phyloP scores from a whole-genome alignment of 37 sponge, comb jelly and placozoan species.

The Dysidea cf. avara region DNA sequence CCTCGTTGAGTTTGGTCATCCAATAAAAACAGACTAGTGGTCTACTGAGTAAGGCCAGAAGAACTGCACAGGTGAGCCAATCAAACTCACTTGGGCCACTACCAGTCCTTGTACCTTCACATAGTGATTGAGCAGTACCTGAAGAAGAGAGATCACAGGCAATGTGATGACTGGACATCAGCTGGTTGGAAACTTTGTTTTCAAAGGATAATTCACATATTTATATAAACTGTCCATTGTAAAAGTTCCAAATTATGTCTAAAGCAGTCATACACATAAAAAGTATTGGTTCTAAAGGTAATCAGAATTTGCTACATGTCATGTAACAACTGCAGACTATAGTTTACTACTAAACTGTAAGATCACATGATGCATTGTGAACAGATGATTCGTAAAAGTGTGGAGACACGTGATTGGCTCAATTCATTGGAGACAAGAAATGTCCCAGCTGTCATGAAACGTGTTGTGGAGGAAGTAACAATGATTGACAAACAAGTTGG shows the following conservation, averaged over 20 bases:
- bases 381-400: constrained; percentile 97
- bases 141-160: not conserved
- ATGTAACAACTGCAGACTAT: no score
- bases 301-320: not conserved
- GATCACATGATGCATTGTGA: not conserved
- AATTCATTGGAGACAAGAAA: constrained; percentile 88
- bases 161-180: not conserved
- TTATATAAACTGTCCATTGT: not conserved
- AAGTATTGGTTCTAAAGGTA: constrained; percentile 75
- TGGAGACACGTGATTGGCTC: constrained; percentile 98
- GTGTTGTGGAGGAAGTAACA: constrained; percentile 95
- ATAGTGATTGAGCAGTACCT: constrained; percentile 74
- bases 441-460: constrained; percentile 88
- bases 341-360: not conserved
- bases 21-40: constrained; percentile 56
- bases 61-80: constrained; percentile 57
- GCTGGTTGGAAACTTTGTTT: no score
- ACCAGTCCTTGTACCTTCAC: constrained; percentile 74
- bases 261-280: constrained; percentile 68
- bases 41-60: constrained; percentile 51
- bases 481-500: constrained; percentile 91
- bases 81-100: constrained; percentile 57
- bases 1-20: constrained; percentile 45
- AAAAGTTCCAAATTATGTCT: constrained; percentile 39
- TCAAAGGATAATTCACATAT: no score